Base-by-base conservation (phyloP, 1,140 invertebrate genomes). In the Drosophila nigrodunni region DNA sequence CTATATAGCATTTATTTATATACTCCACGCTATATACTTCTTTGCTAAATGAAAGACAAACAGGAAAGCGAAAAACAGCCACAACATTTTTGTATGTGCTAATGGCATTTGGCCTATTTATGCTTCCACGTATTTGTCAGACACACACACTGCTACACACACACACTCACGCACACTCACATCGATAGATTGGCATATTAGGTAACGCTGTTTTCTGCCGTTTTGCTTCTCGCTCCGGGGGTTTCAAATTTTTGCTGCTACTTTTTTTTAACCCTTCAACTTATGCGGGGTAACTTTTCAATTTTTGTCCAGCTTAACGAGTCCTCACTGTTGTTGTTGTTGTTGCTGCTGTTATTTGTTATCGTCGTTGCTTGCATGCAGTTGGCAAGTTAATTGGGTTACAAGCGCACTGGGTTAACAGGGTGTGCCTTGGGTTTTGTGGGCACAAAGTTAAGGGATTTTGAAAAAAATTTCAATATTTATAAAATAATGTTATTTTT, bases 31-130 rank as follows among this genome's bases (percentile, higher is more conserved):
- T 62, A 55, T 58, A 43, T 57, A 37, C 35, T 18, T 35, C 35
- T 8, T 37, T 35, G 21, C 30, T 55, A 64, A 65, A 44, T 35
- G 46, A 66, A 66, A 35, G n/a, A 1, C 39, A 37, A 43, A 60
- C 55, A 49, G 57, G 60, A 76, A 82, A 72, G 57, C 60, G 66
- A 69, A 87, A 30, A 90, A 76, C 77, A 77, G 75, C 77, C 77
- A 62, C 78, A 64, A 74, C 81, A 55, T 82, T 43, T 11, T 13
- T 43, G 41, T 43, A n/a, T 78, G 82, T 88, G 78, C 79, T 91
- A 89, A 91, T 91, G 88, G 88, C 88, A 91, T 91, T 91, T 91
- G 88, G 88, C 88, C 88, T 91, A 91, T 91, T 91, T 91, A 91
- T 77, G 80, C 71, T 91, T 91, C 88, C 78, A 82, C 70, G 87